A percentile compares a stretch with the other conserved stretches of the same genome.
These are phyloP conservation scores for Catharus bicknelli DNA, from an alignment of 2,113 vertebrate species.

Conservation along the genomic window DNA sequence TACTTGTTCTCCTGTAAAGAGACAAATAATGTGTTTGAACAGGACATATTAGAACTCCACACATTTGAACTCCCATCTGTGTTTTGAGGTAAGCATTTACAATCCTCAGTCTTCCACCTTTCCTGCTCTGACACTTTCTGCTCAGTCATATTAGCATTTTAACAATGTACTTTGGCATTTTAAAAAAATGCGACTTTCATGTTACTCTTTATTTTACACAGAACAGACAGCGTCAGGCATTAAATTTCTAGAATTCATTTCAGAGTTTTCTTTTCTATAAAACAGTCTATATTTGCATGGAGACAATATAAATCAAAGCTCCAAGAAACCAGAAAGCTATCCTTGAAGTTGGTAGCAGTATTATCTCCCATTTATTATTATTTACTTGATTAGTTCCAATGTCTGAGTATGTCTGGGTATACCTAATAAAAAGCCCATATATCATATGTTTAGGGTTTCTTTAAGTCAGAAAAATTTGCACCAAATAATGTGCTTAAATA, in stretches of 20 bases:
- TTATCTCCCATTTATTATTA: background rate
- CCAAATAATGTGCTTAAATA: background rate
- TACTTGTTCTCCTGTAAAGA: background rate
- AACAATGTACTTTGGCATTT: conserved; percentile 2
- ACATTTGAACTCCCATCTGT: background rate
- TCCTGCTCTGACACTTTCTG: background rate
- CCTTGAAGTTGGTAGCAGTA: background rate
- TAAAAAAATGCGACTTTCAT: background rate
- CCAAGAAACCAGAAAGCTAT: background rate
- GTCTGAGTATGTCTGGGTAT: background rate
- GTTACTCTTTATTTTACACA: background rate
- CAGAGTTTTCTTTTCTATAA: background rate
- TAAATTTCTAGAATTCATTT: background rate
- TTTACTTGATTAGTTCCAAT: background rate
- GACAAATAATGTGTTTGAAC: background rate
- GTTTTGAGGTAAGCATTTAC: background rate
- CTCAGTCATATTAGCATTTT: conserved; percentile 29
- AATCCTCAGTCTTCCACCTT: background rate
- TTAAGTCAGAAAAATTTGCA: background rate
- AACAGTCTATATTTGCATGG: background rate
- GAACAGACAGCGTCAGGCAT: background rate
- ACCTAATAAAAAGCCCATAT: background rate
- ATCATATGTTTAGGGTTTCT: background rate
- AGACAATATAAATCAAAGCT: background rate
- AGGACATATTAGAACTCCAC: background rate